Conservation (phyloP, 2,797 vertebrate genomes). For the Carapus acus region DNA sequence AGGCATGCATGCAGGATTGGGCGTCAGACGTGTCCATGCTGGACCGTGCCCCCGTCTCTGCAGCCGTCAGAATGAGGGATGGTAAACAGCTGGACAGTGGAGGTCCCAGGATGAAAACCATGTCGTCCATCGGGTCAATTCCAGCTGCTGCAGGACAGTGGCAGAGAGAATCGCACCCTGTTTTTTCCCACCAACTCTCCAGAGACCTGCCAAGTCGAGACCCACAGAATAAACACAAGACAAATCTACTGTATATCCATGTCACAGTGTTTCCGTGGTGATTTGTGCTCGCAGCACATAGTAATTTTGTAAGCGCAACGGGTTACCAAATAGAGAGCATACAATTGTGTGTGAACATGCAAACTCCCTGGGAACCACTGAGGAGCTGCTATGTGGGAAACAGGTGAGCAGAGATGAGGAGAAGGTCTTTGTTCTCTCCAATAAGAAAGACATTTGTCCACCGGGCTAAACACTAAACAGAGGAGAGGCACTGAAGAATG, state of each 20-base stretch:
- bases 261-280: slow-evolving; percentile 5
- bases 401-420: slow-evolving; percentile 28
- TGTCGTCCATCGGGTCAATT: slow-evolving; percentile 49
- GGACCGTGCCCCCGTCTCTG: slow-evolving; percentile 40
- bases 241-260: slow-evolving; percentile 7
- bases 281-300: not conserved
- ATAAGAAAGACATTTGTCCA: slow-evolving; percentile 50
- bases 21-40: slow-evolving; percentile 32
- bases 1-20: slow-evolving; percentile 48
- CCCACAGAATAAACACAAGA: slow-evolving; percentile 13
- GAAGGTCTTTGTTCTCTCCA: slow-evolving; percentile 21
- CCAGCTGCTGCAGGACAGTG: slow-evolving; percentile 66
- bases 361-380: slow-evolving; percentile 6
- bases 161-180: slow-evolving; percentile 32
- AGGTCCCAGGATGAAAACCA: slow-evolving; percentile 54
- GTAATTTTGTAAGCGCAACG: not conserved
- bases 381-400: slow-evolving; percentile 30
- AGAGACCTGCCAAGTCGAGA: slow-evolving; percentile 7
- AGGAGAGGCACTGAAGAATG: slow-evolving; percentile 64
- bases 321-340: not conserved
- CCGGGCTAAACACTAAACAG: slow-evolving; percentile 52
- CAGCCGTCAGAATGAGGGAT: slow-evolving; percentile 71
- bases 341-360: not conserved
- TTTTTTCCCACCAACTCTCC: slow-evolving; percentile 34
- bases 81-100: slow-evolving; percentile 71